A percentile compares a stretch with the other conserved stretches of the same genome.
Evolutionary conservation across 2,113 vertebrate genomes (phyloP).

Genomic region (Podarcis muralis): DNA sequence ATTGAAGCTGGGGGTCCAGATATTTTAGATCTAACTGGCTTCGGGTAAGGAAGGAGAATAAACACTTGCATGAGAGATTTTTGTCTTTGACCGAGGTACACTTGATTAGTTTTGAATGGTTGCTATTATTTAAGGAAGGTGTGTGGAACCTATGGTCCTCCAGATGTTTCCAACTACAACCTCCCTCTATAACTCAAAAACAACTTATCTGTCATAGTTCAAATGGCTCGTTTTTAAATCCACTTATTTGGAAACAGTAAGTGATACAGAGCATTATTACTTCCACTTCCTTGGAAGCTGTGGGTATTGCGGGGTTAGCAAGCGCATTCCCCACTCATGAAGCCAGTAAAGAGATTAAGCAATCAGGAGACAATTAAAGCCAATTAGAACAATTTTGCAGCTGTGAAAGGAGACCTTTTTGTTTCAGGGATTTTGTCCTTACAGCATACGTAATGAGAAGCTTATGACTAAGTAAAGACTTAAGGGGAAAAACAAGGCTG

Average conservation of each 20-base stretch:
- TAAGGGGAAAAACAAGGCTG: constrained; percentile 36
- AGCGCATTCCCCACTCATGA: constrained; percentile 23
- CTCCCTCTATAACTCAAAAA: neutral
- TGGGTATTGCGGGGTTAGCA: constrained; percentile 28
- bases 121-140: neutral
- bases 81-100: neutral
- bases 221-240: neutral
- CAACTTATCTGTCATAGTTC: neutral
- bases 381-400: constrained; percentile 59
- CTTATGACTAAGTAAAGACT: constrained; percentile 43
- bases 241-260: neutral
- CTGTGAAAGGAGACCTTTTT: constrained; percentile 48
- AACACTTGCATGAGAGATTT: neutral
- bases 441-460: constrained; percentile 39
- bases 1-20: too few relatives aligned
- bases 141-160: neutral
- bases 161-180: neutral
- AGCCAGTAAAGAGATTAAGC: constrained; percentile 55
- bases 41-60: too few relatives aligned
- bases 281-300: constrained; percentile 28
- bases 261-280: neutral
- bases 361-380: constrained; percentile 55
- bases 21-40: too few relatives aligned
- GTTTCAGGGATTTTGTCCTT: constrained; percentile 37
- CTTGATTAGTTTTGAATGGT: neutral